Percentiles rank a stretch among this genome's conserved stretches.
These are phyloP conservation scores for Corythoichthys intestinalis DNA, from an alignment of 2,113 vertebrate genomes.

Conservation along the genomic window DNA sequence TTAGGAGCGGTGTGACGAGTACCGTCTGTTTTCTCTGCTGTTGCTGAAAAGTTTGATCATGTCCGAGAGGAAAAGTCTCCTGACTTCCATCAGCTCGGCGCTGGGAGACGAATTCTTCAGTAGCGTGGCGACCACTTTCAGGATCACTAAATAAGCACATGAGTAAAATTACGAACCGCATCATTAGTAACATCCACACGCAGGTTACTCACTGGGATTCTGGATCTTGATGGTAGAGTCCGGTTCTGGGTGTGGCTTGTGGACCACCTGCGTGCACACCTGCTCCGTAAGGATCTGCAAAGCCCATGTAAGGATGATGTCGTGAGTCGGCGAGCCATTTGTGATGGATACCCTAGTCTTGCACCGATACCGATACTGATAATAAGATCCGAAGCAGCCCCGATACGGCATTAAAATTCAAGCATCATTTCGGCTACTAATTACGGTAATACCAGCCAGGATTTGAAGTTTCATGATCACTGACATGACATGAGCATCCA, in stretches of 20 bases:
- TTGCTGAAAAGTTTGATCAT: conserved; percentile 99
- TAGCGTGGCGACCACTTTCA: conserved; percentile 96
- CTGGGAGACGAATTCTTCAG: conserved; percentile 96
- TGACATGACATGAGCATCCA: too few relatives aligned
- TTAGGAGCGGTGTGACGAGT: conserved; percentile 33
- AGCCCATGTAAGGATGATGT: background rate
- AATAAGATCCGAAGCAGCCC: too few relatives aligned
- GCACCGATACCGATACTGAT: too few relatives aligned
- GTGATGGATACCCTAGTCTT: too few relatives aligned
- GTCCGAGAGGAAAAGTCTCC: conserved; percentile 94
- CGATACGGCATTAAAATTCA: too few relatives aligned
- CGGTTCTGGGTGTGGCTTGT: conserved; percentile 96
- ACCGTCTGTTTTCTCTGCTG: conserved; percentile 97
- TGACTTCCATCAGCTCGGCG: conserved; percentile 96
- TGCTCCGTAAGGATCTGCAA: conserved; percentile 96
- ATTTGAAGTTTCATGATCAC: too few relatives aligned
- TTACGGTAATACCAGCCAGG: too few relatives aligned
- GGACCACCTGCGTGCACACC: conserved; percentile 98
- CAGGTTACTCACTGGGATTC: conserved; percentile 88
- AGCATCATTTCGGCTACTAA: too few relatives aligned
- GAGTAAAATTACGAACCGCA: background rate
- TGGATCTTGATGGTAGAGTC: conserved; percentile 99
- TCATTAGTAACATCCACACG: too few relatives aligned
- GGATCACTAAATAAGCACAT: conserved; percentile 80
- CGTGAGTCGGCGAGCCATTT: background rate